These are phyloP conservation scores for Andrena trimmerana DNA, from an alignment of 2,888 invertebrate species.

Conservation along the genomic window DNA sequence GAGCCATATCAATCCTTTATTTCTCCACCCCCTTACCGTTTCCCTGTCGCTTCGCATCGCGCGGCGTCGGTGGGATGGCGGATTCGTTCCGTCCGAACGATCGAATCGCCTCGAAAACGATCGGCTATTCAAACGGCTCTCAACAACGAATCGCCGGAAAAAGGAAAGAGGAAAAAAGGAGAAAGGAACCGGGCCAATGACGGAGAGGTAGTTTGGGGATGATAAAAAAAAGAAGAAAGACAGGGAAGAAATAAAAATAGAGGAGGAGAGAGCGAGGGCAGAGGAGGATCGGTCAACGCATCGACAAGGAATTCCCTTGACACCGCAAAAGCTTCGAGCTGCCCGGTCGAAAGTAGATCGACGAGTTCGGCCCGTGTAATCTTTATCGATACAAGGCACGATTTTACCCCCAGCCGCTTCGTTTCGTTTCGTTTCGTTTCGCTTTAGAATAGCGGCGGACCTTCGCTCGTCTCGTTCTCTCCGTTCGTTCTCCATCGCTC, in stretches of 20 bases:
- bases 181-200: constrained; percentile 42
- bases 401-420: constrained; percentile 45
- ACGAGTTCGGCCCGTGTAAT: constrained; percentile 66
- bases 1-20: constrained; percentile 60
- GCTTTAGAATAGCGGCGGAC: constrained; percentile 15
- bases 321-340: constrained; percentile 61
- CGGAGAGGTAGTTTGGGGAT: constrained; percentile 38
- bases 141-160: constrained; percentile 50
- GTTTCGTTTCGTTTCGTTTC: constrained; percentile 6
- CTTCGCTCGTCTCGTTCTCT: constrained; percentile 25
- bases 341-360: constrained; percentile 59
- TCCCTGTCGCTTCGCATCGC: neutral
- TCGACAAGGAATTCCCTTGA: constrained; percentile 51
- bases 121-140: constrained; percentile 63
- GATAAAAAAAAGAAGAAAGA: constrained; percentile 17
- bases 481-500: constrained; percentile 9
- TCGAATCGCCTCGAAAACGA: constrained; percentile 64
- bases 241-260: constrained; percentile 25
- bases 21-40: neutral
- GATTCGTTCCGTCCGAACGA: constrained; percentile 61
- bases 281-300: constrained; percentile 19
- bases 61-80: neutral
- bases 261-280: neutral
- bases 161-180: neutral
- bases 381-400: constrained; percentile 71